A percentile compares a stretch with the other conserved stretches of the same genome.
Conservation (phyloP, 2,797 vertebrate genomes). For the Nannoperca obscura region DNA sequence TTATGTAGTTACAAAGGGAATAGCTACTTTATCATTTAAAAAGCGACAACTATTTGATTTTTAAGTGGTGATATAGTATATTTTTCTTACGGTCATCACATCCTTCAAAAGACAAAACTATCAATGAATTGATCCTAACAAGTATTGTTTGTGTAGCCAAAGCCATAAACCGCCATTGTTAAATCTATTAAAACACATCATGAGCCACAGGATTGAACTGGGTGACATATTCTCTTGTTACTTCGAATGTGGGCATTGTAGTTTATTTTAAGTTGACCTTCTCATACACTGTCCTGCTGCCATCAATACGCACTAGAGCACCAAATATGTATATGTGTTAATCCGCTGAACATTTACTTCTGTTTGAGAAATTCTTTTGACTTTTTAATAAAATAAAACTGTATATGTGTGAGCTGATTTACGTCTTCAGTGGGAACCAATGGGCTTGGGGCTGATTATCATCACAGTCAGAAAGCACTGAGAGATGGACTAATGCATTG, state of each 20-base stretch:
- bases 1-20: background rate
- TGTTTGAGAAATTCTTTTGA: background rate
- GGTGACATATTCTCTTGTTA: background rate
- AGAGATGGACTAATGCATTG: background rate
- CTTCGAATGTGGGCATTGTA: background rate
- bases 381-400: constrained; percentile 5
- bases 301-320: background rate
- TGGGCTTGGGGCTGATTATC: background rate
- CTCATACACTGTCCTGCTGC: background rate
- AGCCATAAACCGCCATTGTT: background rate
- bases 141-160: no score
- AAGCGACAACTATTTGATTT: background rate
- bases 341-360: constrained; percentile 6
- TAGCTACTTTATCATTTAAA: background rate
- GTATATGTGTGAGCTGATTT: background rate
- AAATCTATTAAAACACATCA: background rate
- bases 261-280: background rate
- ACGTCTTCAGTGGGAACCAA: background rate
- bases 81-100: background rate
- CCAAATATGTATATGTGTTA: background rate
- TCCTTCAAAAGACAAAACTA: background rate
- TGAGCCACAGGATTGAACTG: background rate
- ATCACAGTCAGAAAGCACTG: background rate
- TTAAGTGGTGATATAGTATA: background rate
- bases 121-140: background rate